These are phyloP conservation scores for Eremobia ochroleuca DNA, from an alignment of 2,888 invertebrate genomes.

Conservation along the genomic window DNA sequence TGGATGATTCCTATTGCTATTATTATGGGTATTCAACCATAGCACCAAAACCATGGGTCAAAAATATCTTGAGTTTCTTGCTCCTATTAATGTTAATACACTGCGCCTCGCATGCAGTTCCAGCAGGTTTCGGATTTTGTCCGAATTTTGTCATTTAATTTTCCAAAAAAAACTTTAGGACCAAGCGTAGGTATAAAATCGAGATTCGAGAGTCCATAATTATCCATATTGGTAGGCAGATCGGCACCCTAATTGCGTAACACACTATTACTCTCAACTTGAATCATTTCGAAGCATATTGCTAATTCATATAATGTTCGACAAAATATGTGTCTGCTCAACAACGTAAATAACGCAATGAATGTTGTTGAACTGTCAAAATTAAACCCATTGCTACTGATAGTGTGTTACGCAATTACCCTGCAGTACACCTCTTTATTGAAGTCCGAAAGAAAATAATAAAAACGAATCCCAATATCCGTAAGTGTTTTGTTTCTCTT, in stretches of 20 bases:
- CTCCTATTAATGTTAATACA: neutral
- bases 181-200: neutral
- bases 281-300: too few species aligned
- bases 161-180: neutral
- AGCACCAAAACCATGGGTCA: neutral
- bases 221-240: neutral
- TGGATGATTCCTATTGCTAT: neutral
- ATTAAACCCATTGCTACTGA: too few species aligned
- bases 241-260: too few species aligned
- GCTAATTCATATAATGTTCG: too few species aligned
- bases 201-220: neutral
- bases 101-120: neutral
- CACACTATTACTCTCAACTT: too few species aligned
- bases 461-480: constrained; percentile 11
- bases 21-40: neutral
- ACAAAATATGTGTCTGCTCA: too few species aligned
- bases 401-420: too few species aligned
- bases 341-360: too few species aligned
- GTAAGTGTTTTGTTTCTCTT: constrained; percentile 37
- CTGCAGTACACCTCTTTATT: neutral
- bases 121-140: neutral
- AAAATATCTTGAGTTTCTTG: neutral
- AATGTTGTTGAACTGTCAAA: too few species aligned
- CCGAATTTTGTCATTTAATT: neutral
- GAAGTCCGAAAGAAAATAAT: constrained; percentile 1